phyloP scores from a whole-genome alignment of 1,140 invertebrate species.

The Dreissena polymorpha region DNA sequence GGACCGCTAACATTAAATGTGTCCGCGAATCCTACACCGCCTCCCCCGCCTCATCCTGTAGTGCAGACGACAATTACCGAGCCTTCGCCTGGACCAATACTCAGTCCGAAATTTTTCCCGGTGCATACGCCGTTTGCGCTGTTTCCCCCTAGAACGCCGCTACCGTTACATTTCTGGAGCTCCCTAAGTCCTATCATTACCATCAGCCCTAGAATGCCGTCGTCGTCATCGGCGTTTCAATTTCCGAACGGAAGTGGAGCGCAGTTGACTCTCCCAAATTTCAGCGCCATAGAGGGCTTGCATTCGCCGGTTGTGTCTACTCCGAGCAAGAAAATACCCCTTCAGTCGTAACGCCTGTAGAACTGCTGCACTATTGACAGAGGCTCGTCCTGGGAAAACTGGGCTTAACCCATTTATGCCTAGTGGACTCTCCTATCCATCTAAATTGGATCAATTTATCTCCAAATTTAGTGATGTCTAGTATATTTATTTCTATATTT shows the following conservation, averaged over 20 bases:
- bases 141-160: background rate
- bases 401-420: too few relatives aligned
- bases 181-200: background rate
- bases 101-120: background rate
- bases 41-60: background rate
- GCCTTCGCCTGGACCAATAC: background rate
- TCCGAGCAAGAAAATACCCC: background rate
- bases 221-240: background rate
- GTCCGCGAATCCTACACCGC: background rate
- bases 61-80: background rate
- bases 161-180: background rate
- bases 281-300: slow-evolving; percentile 2
- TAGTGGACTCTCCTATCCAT: too few relatives aligned
- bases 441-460: too few relatives aligned
- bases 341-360: background rate
- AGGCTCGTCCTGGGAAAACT: too few relatives aligned
- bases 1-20: background rate
- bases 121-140: background rate
- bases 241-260: background rate
- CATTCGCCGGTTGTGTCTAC: background rate
- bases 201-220: background rate
- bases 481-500: too few relatives aligned
- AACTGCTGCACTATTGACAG: too few relatives aligned
- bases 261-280: slow-evolving; percentile 2
- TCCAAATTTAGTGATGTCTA: too few relatives aligned